Conservation (phyloP, 1,140 invertebrate genomes). For the Drosophila azteca region DNA sequence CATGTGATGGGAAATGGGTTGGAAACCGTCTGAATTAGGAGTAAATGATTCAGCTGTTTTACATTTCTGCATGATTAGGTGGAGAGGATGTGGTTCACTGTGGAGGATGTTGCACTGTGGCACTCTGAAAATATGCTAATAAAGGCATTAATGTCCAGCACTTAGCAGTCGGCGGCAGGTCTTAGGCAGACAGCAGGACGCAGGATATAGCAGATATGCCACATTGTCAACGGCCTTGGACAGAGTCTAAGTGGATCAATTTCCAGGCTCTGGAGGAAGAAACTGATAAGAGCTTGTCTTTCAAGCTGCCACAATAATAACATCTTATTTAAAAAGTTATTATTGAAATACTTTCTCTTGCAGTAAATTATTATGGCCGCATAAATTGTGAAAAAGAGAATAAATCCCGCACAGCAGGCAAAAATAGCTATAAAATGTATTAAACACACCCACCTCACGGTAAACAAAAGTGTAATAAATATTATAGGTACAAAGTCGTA, state of each 20-base stretch:
- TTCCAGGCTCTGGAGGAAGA: background rate
- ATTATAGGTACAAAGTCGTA: conserved; percentile 11
- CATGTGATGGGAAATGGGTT: conserved; percentile 28
- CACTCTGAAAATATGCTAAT: conserved; percentile 23
- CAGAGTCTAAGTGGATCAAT: background rate
- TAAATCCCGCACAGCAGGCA: too few relatives aligned
- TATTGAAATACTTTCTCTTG: background rate
- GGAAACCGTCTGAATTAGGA: conserved; percentile 16
- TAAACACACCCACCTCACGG: conserved; percentile 10
- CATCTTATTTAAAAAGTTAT: conserved; percentile 4
- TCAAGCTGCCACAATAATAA: conserved; percentile 25
- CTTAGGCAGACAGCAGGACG: conserved; percentile 35
- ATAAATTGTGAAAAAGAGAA: conserved; percentile 16
- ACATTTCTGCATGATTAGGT: conserved; percentile 51
- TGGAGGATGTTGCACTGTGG: background rate
- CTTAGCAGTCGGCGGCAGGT: conserved; percentile 31
- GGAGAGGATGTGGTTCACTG: conserved; percentile 10
- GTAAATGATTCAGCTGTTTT: conserved; percentile 36
- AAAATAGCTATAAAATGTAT: too few relatives aligned
- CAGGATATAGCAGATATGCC: conserved; percentile 7
- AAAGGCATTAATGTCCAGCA: conserved; percentile 35
- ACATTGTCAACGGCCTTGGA: too few relatives aligned
- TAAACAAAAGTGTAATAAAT: conserved; percentile 28
- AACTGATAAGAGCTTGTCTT: conserved; percentile 30
- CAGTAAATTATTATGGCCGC: conserved; percentile 20